These are phyloP conservation scores for Xylota segnis DNA, from an alignment of 2,888 invertebrate species.

Conservation along the genomic window DNA sequence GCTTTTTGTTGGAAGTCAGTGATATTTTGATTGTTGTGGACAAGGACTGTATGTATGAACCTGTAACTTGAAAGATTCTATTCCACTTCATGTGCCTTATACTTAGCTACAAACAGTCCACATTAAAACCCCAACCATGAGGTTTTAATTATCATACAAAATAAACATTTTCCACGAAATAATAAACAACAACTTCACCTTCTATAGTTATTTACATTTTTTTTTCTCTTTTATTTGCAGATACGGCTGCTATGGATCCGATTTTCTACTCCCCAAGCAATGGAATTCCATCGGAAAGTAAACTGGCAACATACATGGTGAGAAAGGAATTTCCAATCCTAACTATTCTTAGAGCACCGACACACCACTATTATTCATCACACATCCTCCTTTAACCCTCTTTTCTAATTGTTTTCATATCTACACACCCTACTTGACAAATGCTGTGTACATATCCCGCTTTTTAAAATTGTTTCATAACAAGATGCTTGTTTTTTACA, in stretches of 20 bases:
- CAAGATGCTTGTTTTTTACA: slow-evolving; percentile 54
- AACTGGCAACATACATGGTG: slow-evolving; percentile 94
- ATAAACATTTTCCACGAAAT: background rate
- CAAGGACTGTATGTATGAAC: too few species aligned
- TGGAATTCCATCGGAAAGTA: slow-evolving; percentile 93
- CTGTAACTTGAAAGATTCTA: too few species aligned
- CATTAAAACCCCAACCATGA: too few species aligned
- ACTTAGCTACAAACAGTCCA: too few species aligned
- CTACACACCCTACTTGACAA: slow-evolving; percentile 16
- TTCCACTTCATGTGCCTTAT: too few species aligned
- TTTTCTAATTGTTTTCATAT: slow-evolving; percentile 10
- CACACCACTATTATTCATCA: slow-evolving; percentile 11
- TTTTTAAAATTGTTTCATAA: slow-evolving; percentile 43
- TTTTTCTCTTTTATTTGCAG: slow-evolving; percentile 79
- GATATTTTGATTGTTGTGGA: too few species aligned
- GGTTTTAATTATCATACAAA: background rate
- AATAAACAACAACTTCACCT: slow-evolving; percentile 10
- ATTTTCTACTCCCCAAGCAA: slow-evolving; percentile 89
- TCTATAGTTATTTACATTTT: slow-evolving; percentile 42
- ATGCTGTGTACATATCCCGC: slow-evolving; percentile 45
- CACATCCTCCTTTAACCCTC: background rate
- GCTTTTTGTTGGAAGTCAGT: too few species aligned
- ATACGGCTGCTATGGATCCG: slow-evolving; percentile 89
- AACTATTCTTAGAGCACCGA: slow-evolving; percentile 30
- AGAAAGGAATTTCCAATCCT: slow-evolving; percentile 76